Percentiles rank a stretch among this genome's conserved stretches.
Conservation (phyloP, 2,888 invertebrate genomes). For the Malachius bipustulatus region DNA sequence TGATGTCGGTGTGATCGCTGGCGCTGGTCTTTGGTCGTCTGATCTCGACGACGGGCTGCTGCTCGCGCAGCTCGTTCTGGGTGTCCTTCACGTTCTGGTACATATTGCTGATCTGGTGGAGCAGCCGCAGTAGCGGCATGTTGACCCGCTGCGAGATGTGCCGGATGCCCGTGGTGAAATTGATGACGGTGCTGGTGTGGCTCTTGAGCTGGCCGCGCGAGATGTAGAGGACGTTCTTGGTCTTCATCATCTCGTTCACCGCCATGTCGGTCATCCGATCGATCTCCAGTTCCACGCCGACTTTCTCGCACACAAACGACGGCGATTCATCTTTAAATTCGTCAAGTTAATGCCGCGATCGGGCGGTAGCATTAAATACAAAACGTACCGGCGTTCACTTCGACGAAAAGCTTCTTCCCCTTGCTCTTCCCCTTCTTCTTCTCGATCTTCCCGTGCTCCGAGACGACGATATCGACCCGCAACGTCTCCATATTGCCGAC, state of each 20-base stretch:
- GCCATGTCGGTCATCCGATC: conserved; percentile 83
- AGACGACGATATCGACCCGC: conserved; percentile 89
- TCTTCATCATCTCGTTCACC: conserved; percentile 71
- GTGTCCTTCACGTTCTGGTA: conserved; percentile 95
- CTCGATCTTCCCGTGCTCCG: conserved; percentile 63
- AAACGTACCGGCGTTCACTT: conserved; percentile 26
- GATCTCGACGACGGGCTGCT: conserved; percentile 41
- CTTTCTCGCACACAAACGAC: conserved; percentile 85
- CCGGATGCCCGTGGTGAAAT: conserved; percentile 65
- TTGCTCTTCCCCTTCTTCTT: conserved; percentile 43
- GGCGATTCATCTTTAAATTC: conserved; percentile 62
- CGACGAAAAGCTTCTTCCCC: conserved; percentile 31
- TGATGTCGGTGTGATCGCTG: conserved; percentile 38
- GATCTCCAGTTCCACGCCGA: conserved; percentile 79
- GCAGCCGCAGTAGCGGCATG: conserved; percentile 82
- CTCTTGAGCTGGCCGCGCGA: conserved; percentile 79
- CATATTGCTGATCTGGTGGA: conserved; percentile 96
- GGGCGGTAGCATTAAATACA: neutral
- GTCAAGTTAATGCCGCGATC: neutral
- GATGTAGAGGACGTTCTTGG: conserved; percentile 75
- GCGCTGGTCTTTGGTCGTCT: conserved; percentile 34
- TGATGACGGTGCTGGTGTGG: conserved; percentile 83
- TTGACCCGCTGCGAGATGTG: conserved; percentile 93
- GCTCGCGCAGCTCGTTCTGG: conserved; percentile 75
- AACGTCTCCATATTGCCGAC: conserved; percentile 78